phyloP scores from a whole-genome alignment of 2,888 invertebrate species.

The Mayetiola destructor region DNA sequence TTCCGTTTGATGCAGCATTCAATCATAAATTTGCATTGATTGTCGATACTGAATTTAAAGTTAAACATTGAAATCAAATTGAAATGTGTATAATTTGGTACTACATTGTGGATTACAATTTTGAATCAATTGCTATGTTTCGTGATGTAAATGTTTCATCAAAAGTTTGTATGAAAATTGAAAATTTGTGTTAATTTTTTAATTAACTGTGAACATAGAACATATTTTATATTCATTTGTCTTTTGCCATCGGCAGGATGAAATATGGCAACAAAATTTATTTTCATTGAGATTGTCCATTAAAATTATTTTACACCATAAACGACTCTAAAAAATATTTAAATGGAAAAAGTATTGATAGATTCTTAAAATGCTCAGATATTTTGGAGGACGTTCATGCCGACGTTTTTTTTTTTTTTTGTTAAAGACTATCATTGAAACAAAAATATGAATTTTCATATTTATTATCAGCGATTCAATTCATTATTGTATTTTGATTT shows the following conservation, averaged over 20 bases:
- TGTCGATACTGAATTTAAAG: background rate
- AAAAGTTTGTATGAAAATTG: background rate
- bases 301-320: too few species aligned
- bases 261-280: too few species aligned
- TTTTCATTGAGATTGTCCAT: too few species aligned
- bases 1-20: background rate
- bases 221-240: background rate
- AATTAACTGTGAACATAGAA: background rate
- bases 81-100: too few species aligned
- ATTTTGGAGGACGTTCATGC: too few species aligned
- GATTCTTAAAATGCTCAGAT: background rate
- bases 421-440: too few species aligned
- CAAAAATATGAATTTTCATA: too few species aligned
- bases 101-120: background rate
- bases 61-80: too few species aligned
- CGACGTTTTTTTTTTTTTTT: too few species aligned
- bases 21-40: background rate
- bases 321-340: background rate
- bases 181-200: background rate
- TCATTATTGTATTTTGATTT: too few species aligned
- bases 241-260: background rate
- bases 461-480: too few species aligned
- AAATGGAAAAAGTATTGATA: background rate
- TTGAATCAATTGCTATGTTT: background rate
- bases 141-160: background rate